These are phyloP conservation scores for Montipora sp. DNA, from an alignment of 64 coral and sea anemone species.

Conservation along the genomic window DNA sequence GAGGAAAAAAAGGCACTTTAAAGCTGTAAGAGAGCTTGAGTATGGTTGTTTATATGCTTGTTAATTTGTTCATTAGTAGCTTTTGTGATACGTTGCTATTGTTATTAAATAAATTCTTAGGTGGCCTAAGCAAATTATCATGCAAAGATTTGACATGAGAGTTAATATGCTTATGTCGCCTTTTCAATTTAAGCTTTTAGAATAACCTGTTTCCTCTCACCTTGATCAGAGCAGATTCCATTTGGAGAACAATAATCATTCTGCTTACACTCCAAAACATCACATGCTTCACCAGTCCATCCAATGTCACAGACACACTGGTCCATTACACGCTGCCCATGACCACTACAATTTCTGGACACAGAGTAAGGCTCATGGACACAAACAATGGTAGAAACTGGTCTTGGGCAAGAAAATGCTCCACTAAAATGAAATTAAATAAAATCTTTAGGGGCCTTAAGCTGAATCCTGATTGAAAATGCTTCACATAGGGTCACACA, in stretches of 20 bases:
- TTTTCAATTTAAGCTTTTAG: too few species aligned
- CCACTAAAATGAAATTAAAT: constrained; percentile 59
- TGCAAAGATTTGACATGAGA: neutral
- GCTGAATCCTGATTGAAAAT: too few species aligned
- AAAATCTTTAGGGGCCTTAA: neutral
- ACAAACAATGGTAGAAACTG: constrained; percentile 90
- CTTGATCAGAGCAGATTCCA: constrained; percentile 76
- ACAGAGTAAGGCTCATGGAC: constrained; percentile 87
- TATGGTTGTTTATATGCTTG: too few species aligned
- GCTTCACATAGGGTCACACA: too few species aligned
- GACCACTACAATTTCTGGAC: constrained; percentile 68
- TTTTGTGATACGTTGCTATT: too few species aligned
- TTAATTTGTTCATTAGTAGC: too few species aligned
- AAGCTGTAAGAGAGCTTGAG: too few species aligned
- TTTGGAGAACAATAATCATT: constrained; percentile 76
- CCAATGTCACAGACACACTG: constrained; percentile 80
- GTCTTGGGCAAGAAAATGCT: constrained; percentile 76
- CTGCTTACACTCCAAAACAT: constrained; percentile 63
- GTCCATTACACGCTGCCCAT: constrained; percentile 77
- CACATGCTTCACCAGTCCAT: constrained; percentile 78
- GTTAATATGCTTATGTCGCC: too few species aligned
- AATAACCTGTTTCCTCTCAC: neutral
- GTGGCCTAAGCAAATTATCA: too few species aligned
- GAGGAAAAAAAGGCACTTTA: too few species aligned
- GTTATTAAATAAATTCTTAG: too few species aligned